Evolutionary conservation across 2,888 invertebrate genomes (phyloP), one percentile per base, ranked within the genome.

Genomic region (Tetanocera ferruginea): DNA sequence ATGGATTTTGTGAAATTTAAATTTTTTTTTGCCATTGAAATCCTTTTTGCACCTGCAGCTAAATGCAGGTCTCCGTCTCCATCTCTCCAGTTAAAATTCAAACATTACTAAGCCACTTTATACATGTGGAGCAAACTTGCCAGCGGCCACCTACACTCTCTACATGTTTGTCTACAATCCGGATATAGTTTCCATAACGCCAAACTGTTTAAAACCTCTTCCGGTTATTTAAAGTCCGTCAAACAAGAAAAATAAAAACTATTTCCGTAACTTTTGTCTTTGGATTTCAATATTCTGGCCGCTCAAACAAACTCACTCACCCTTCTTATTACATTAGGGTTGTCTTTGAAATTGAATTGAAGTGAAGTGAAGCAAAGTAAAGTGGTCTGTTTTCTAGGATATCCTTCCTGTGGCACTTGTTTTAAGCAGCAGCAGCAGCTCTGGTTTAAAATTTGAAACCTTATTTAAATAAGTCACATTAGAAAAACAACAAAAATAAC

Each of bases 371-470:
- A 55, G n/a, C 55, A 17, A 55, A 19, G 60, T 28, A 25, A 60
- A 57, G 19, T 25, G 57, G 9, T 60, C 25, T 28, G 60, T 28
- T 25, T 6, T 60, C 37, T 67, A 37, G 67, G n/a, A 67, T 67
- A 67, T 67, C 67, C 67, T 67, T 67, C 43, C 43, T 67, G 67
- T 37, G 43, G 67, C 67, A 67, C 37, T 37, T 49, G 67, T 37
- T 37, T 37, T 49, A 43, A 67, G 34, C 31, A 57, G n/a, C 9
- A 67, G 34, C 31, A 57, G n/a, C 9, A n/a, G n/a, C 52, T 52
- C 11, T 23, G 14, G 25, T 25, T 5, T 28, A 28, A 23, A 23
- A n/a, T 57, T 23, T 8, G 57, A n/a, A 14, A 25, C 11, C 25
- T 60, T 60, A 5, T 23, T 28, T 60, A 28, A 28, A 3, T 28